These are phyloP conservation scores for Miltochrista miniata DNA, from an alignment of 2,888 invertebrate species.

Conservation along the genomic window DNA sequence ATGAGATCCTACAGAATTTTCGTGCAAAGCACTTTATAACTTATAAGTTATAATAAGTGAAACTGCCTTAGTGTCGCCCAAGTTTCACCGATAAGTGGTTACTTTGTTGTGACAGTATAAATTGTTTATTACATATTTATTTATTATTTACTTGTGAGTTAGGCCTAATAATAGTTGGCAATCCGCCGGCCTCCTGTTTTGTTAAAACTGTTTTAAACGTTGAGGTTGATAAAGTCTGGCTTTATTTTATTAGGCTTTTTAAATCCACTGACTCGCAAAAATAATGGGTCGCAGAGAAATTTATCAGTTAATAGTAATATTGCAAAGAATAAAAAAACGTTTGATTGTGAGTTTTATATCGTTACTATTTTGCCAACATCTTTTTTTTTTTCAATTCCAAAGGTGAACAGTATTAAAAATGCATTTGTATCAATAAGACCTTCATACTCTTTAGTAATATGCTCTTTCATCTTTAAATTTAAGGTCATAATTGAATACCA, in stretches of 20 bases:
- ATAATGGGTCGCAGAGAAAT: too few relatives aligned
- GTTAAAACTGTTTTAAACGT: slow-evolving; percentile 24
- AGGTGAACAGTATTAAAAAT: slow-evolving; percentile 32
- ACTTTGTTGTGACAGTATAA: too few relatives aligned
- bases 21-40: too few relatives aligned
- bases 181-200: slow-evolving; percentile 53
- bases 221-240: slow-evolving; percentile 9
- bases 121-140: too few relatives aligned
- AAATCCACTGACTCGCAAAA: too few relatives aligned
- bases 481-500: slow-evolving; percentile 16
- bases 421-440: slow-evolving; percentile 27
- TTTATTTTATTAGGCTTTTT: slow-evolving; percentile 13
- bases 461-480: slow-evolving; percentile 14
- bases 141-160: slow-evolving; percentile 1
- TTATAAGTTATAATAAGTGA: too few relatives aligned
- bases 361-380: slow-evolving; percentile 18
- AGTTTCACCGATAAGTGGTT: too few relatives aligned
- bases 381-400: slow-evolving; percentile 26
- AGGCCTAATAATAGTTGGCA: slow-evolving; percentile 30
- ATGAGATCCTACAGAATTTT: too few relatives aligned
- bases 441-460: slow-evolving; percentile 8
- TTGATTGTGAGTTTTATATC: too few relatives aligned
- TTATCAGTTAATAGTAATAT: too few relatives aligned
- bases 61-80: too few relatives aligned
- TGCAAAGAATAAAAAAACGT: too few relatives aligned